Evolutionary conservation across 1,140 invertebrate species (phyloP).

Genomic region (Telenomus remus): DNA sequence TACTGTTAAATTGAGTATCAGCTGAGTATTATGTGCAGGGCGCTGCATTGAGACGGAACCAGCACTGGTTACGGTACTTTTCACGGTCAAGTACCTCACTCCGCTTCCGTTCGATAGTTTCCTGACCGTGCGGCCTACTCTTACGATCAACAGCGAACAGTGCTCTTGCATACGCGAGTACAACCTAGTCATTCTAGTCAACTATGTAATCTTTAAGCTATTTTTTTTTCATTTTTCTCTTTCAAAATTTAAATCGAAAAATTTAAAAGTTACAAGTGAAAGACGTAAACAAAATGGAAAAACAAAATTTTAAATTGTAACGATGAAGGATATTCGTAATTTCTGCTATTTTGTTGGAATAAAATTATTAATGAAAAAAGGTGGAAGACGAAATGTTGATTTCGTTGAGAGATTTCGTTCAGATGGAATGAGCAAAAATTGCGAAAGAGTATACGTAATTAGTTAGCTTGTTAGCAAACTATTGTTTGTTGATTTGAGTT

Average conservation of each 20-base stretch:
- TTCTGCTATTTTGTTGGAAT: no score
- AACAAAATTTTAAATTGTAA: no score
- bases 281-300: no score
- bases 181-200: conserved; percentile 53
- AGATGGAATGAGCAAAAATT: conserved; percentile 8
- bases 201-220: conserved; percentile 5
- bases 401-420: background rate
- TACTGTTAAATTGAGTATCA: background rate
- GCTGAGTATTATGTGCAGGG: conserved; percentile 42
- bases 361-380: no score
- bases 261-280: no score
- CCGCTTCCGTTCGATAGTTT: conserved; percentile 73
- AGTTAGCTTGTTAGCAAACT: no score
- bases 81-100: conserved; percentile 75
- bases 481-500: background rate
- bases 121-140: conserved; percentile 67
- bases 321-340: no score
- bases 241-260: no score
- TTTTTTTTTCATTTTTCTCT: no score
- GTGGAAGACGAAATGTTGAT: no score
- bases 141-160: conserved; percentile 56
- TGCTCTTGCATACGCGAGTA: conserved; percentile 36
- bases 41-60: conserved; percentile 57
- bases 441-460: background rate
- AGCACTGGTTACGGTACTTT: conserved; percentile 67